Evolutionary conservation across 2,113 vertebrate genomes (phyloP).

Genomic region (Crotalus helleri): DNA sequence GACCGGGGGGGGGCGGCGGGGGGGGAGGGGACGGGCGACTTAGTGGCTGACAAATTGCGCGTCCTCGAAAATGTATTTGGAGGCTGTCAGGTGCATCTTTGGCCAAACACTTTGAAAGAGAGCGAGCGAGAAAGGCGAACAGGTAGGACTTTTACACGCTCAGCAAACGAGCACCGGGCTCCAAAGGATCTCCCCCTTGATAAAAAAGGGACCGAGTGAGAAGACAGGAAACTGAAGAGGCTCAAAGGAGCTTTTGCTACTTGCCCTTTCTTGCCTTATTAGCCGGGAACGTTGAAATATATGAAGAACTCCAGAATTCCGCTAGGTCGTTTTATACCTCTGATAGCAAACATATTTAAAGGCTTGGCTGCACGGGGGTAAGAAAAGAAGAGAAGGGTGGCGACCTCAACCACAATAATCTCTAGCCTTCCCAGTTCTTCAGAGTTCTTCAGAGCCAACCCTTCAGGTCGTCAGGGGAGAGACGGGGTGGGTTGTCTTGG

Average conservation of each 20-base stretch:
- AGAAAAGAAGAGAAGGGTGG: neutral
- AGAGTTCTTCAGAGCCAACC: neutral
- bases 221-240: neutral
- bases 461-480: neutral
- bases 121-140: neutral
- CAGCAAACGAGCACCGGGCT: neutral
- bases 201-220: neutral
- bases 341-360: conserved; percentile 35
- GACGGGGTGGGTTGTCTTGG: neutral
- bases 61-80: conserved; percentile 52
- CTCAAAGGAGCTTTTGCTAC: neutral
- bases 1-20: neutral
- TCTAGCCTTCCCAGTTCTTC: neutral
- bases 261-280: neutral
- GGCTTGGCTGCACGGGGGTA: neutral
- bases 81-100: conserved; percentile 24
- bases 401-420: neutral
- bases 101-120: neutral
- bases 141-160: no score
- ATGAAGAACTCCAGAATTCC: neutral
- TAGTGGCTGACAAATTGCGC: conserved; percentile 53
- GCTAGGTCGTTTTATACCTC: conserved; percentile 39
- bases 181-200: neutral
- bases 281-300: neutral
- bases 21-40: neutral